These are phyloP conservation scores for Hoplodrina ambigua DNA, from an alignment of 2,888 invertebrate genomes.

Conservation along the genomic window DNA sequence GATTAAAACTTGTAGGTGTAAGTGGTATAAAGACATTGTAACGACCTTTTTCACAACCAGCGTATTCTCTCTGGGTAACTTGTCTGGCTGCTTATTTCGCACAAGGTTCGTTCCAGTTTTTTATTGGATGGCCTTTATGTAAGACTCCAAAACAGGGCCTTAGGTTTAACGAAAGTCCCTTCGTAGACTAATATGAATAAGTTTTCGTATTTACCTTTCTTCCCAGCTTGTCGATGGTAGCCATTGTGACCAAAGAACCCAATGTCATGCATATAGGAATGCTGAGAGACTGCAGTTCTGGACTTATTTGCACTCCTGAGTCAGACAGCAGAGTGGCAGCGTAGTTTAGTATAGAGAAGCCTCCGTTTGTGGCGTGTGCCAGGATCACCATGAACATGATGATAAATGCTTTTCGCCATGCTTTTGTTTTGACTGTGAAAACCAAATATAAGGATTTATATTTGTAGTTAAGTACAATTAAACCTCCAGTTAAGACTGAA, in stretches of 20 bases:
- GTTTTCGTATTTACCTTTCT: slow-evolving; percentile 58
- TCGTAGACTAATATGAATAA: not conserved
- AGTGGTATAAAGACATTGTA: not conserved
- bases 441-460: not conserved
- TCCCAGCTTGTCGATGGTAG: slow-evolving; percentile 67
- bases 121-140: not conserved
- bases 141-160: not conserved
- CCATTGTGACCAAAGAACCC: slow-evolving; percentile 66
- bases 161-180: not conserved
- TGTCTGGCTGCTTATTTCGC: too few species aligned
- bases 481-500: too few species aligned
- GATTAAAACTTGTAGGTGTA: not conserved
- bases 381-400: slow-evolving; percentile 62
- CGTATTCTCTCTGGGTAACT: not conserved
- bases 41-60: not conserved
- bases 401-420: slow-evolving; percentile 71
- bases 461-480: too few species aligned
- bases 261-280: slow-evolving; percentile 71
- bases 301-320: slow-evolving; percentile 66
- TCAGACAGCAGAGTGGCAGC: slow-evolving; percentile 68
- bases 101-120: not conserved
- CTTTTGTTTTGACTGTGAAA: slow-evolving; percentile 69
- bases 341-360: slow-evolving; percentile 68
- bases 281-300: slow-evolving; percentile 69
- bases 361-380: slow-evolving; percentile 67